Evolutionary conservation across 2,113 vertebrate genomes (phyloP).

Genomic region (Anas platyrhynchos): DNA sequence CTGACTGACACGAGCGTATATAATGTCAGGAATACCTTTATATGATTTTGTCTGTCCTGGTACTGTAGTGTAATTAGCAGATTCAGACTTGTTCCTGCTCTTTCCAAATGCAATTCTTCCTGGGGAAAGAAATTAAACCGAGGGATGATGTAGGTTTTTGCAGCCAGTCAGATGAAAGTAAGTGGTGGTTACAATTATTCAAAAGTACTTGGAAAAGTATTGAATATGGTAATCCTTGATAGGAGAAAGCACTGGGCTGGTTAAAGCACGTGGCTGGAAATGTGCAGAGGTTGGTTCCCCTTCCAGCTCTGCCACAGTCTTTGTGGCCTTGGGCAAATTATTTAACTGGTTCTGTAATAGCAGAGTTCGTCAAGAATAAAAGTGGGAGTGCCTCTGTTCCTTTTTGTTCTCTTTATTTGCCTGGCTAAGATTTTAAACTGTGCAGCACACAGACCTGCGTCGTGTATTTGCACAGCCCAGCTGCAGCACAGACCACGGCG

Average conservation of each 20-base stretch:
- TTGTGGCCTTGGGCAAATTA: slow-evolving; percentile 56
- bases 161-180: slow-evolving; percentile 66
- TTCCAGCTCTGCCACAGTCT: slow-evolving; percentile 44
- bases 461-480: neutral
- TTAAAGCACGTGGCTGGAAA: slow-evolving; percentile 59
- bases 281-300: slow-evolving; percentile 39
- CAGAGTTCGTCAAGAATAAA: neutral
- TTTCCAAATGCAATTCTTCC: slow-evolving; percentile 61
- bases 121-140: slow-evolving; percentile 53
- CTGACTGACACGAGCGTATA: slow-evolving; percentile 34
- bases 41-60: neutral
- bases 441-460: neutral
- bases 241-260: slow-evolving; percentile 35
- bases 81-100: slow-evolving; percentile 56
- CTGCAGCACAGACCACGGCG: neutral
- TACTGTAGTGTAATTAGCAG: slow-evolving; percentile 48
- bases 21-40: slow-evolving; percentile 31
- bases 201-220: slow-evolving; percentile 52
- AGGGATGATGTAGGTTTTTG: slow-evolving; percentile 55
- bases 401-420: neutral
- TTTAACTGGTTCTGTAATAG: slow-evolving; percentile 45
- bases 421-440: neutral
- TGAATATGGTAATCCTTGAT: slow-evolving; percentile 56
- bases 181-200: slow-evolving; percentile 69
- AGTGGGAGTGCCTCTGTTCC: neutral